Percentiles rank a stretch among this genome's conserved stretches.
These are phyloP conservation scores for Centropyge bicolor DNA, from an alignment of 2,797 vertebrate species.

Conservation along the genomic window DNA sequence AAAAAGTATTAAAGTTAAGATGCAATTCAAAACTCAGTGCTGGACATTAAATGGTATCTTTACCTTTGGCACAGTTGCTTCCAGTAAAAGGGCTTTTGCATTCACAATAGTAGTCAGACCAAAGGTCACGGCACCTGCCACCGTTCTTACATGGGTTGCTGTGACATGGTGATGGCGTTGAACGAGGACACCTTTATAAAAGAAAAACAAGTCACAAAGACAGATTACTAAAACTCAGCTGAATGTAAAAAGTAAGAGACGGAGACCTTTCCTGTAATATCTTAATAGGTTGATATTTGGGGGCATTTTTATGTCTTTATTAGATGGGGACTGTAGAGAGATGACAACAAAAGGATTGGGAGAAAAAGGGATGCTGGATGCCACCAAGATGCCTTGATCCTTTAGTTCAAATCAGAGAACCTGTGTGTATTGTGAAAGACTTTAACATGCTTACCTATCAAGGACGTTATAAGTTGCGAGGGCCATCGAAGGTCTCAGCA, in stretches of 20 bases:
- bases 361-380: not conserved
- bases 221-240: not conserved
- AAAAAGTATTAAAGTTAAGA: not conserved
- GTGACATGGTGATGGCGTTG: constrained; percentile 68
- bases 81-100: constrained; percentile 82
- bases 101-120: constrained; percentile 83
- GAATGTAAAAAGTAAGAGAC: not conserved
- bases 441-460: constrained; percentile 71
- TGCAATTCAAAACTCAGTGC: not conserved
- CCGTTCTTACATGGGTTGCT: constrained; percentile 79
- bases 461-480: constrained; percentile 78
- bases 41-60: not conserved
- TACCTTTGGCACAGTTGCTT: constrained; percentile 80
- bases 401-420: not conserved
- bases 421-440: not conserved
- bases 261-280: not conserved
- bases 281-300: not conserved
- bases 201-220: constrained; percentile 2
- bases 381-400: not conserved
- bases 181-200: constrained; percentile 79
- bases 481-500: constrained; percentile 74
- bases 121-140: constrained; percentile 82
- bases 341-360: not conserved
- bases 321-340: not conserved
- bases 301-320: not conserved